Evolutionary conservation across 2,888 invertebrate species (phyloP), one percentile per base, ranked within the genome.

Genomic region (Eupithecia inturbata): DNA sequence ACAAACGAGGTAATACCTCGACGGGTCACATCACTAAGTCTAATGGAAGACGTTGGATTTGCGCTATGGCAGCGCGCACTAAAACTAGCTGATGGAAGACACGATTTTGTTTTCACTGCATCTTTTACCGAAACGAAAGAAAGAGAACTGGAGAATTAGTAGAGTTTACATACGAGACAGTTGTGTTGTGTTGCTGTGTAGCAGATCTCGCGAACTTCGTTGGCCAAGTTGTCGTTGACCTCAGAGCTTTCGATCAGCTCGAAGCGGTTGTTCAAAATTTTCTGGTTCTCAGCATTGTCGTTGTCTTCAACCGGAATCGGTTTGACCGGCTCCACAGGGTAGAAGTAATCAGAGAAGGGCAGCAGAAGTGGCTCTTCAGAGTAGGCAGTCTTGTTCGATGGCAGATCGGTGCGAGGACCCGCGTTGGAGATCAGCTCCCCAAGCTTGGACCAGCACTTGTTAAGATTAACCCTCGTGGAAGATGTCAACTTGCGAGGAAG

Each of bases 381-480:
- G 82, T 91, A 90, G 79, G 88, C 92, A 91, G 92, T 92, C 91
- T 93, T 93, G 82, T 91, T 89, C 85, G 91, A 92, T 90, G 92
- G 92, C 87, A 94, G 92, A 89, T 93, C 91, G 87, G 91, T 81
- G 83, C 90, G 91, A 2, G 93, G 90, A 74, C 90, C 87, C 45
- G 92, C 83, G 80, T 95, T 92, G 81, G 95, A 92, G 85, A 95
- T 93, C 79, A 95, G 88, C 77, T 95, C 95, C 82, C 96, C 96
- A 79, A 96, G 95, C 86, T 95, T 95, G 79, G 95, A 94, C 96
- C 96, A 96, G 88, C 95, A 95, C 87, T 95, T 94, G 89, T 96
- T 96, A 79, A 96, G 92, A 87, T 96, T 96, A 86, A 96, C 95
- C 80, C 95, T 95, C 82, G 96, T 93, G 45, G 95, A 95, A 80